A percentile compares a stretch with the other conserved stretches of the same genome.
Evolutionary conservation across 2,888 invertebrate genomes (phyloP).

Genomic region (Epinotia ramella): DNA sequence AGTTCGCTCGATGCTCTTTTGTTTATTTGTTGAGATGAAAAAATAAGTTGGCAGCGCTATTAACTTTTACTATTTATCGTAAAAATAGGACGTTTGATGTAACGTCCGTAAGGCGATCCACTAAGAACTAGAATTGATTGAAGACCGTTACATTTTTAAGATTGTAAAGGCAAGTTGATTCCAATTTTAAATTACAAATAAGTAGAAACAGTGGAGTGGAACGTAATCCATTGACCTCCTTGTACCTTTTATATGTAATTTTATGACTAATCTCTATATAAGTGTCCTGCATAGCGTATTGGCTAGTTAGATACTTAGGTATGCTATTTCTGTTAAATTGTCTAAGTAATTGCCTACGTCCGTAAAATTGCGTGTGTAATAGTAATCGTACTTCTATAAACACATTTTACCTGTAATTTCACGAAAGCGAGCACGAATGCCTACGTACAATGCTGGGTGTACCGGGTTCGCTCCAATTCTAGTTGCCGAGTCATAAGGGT

Average conservation of each 20-base stretch:
- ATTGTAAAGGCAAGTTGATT: background rate
- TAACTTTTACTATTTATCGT: slow-evolving; percentile 17
- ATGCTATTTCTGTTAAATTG: background rate
- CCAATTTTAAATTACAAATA: background rate
- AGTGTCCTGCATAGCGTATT: too few relatives aligned
- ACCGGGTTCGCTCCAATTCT: too few relatives aligned
- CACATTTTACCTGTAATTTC: too few relatives aligned
- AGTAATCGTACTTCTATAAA: too few relatives aligned
- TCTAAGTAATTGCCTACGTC: background rate
- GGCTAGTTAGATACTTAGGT: too few relatives aligned
- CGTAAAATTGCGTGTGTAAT: too few relatives aligned
- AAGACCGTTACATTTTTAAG: background rate
- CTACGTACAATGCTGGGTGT: too few relatives aligned
- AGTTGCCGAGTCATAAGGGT: too few relatives aligned
- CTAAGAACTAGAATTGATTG: background rate
- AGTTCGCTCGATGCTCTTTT: slow-evolving; percentile 14
- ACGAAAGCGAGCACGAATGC: too few relatives aligned
- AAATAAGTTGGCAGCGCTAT: slow-evolving; percentile 26
- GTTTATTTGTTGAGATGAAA: slow-evolving; percentile 27
- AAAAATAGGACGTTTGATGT: slow-evolving; percentile 5
- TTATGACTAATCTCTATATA: too few relatives aligned
- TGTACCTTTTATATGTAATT: too few relatives aligned
- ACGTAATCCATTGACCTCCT: background rate
- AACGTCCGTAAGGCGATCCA: background rate
- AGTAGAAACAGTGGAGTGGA: background rate